These are phyloP conservation scores for Calyptommatus sinebrachiatus DNA, from an alignment of 2,113 vertebrate species.

Conservation along the genomic window DNA sequence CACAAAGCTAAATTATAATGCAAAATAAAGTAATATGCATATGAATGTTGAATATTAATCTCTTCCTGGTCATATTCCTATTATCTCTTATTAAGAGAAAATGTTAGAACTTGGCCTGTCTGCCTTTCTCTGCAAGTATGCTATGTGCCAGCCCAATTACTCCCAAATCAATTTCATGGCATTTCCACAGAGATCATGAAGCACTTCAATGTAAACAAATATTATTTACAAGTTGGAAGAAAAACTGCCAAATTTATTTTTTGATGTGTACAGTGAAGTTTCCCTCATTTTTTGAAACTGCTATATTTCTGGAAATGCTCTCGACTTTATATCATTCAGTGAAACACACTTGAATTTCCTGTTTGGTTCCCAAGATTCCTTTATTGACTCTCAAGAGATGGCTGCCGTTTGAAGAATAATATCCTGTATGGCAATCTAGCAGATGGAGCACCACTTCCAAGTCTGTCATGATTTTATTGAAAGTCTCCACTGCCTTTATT, in stretches of 20 bases:
- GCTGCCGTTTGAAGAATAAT: constrained; percentile 41
- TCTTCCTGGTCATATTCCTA: neutral
- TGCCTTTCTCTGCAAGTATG: neutral
- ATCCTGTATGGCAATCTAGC: constrained; percentile 31
- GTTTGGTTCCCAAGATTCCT: constrained; percentile 20
- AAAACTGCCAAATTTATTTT: neutral
- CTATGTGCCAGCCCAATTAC: neutral
- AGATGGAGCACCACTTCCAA: constrained; percentile 36
- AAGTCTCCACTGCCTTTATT: constrained; percentile 35
- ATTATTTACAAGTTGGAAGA: neutral
- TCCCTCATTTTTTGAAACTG: neutral
- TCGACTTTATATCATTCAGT: neutral
- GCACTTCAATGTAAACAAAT: neutral
- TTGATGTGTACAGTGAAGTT: neutral
- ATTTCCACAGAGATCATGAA: neutral
- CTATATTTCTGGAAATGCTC: neutral
- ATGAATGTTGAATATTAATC: too few relatives aligned
- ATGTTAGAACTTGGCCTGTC: neutral
- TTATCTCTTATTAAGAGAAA: neutral
- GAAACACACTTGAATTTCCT: neutral
- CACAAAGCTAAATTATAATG: neutral
- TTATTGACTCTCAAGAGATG: constrained; percentile 13
- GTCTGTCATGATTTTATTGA: constrained; percentile 41
- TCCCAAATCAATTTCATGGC: constrained; percentile 8
- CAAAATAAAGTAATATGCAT: neutral